phyloP scores from a whole-genome alignment of 2,797 vertebrate species.

The Brachymystax lenok region DNA sequence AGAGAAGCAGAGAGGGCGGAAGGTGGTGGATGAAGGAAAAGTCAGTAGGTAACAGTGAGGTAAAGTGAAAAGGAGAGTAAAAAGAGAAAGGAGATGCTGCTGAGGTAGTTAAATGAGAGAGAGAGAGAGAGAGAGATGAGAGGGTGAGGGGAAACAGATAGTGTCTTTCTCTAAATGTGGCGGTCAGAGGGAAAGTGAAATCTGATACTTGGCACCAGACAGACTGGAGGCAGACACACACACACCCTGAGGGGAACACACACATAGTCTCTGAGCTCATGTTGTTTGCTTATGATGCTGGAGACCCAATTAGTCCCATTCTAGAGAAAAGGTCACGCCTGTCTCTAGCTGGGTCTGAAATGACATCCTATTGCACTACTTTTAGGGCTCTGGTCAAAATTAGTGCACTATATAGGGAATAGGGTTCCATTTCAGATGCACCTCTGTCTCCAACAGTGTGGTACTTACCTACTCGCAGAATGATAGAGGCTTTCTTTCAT shows the following conservation, averaged over 20 bases:
- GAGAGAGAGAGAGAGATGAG: not conserved
- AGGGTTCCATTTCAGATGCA: not conserved
- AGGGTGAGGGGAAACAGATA: not conserved
- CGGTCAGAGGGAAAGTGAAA: not conserved
- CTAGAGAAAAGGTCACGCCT: not conserved
- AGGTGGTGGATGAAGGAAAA: not conserved
- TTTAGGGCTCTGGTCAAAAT: not conserved
- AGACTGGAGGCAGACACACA: not conserved
- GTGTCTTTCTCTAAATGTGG: not conserved
- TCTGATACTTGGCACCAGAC: slow-evolving; percentile 1
- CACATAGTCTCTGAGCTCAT: not conserved
- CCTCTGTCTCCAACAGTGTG: no score
- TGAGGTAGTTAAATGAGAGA: not conserved
- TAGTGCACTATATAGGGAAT: not conserved
- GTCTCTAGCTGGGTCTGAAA: not conserved
- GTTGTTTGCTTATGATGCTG: not conserved
- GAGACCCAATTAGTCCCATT: not conserved
- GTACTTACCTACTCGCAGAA: not conserved
- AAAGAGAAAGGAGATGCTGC: not conserved
- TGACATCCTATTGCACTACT: not conserved
- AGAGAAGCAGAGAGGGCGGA: not conserved
- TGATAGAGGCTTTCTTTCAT: not conserved
- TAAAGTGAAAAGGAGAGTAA: not conserved
- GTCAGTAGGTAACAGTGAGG: not conserved
- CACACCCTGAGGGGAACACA: not conserved